Conservation (phyloP, 2,113 vertebrate genomes). For the Nibea coibor region DNA sequence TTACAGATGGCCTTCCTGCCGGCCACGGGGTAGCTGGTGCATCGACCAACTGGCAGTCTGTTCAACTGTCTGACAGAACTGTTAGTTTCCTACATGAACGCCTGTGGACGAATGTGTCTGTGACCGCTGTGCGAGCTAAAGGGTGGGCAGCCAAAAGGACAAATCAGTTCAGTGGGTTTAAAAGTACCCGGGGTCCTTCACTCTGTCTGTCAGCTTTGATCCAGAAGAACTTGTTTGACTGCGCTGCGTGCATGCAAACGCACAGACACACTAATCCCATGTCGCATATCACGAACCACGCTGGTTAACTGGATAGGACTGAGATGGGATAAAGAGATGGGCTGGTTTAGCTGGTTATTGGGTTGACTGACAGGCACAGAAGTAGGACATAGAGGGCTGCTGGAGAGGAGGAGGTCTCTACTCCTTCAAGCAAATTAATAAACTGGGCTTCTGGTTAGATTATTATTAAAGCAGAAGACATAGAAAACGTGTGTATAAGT, state of each 20-base stretch:
- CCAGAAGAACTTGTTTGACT: constrained; percentile 53
- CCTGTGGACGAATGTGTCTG: constrained; percentile 18
- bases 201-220: constrained; percentile 51
- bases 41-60: constrained; percentile 18
- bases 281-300: constrained; percentile 45
- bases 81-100: constrained; percentile 4
- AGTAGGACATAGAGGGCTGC: constrained; percentile 43
- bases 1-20: constrained; percentile 2
- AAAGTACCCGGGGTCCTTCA: constrained; percentile 18
- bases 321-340: constrained; percentile 35
- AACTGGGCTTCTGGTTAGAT: background rate
- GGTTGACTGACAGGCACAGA: constrained; percentile 15
- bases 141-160: background rate
- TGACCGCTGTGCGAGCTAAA: background rate
- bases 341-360: constrained; percentile 38
- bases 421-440: background rate
- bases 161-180: constrained; percentile 40
- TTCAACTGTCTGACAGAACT: constrained; percentile 5
- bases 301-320: constrained; percentile 40
- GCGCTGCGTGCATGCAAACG: constrained; percentile 52
- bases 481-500: background rate
- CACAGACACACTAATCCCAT: constrained; percentile 60
- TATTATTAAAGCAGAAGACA: background rate
- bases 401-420: background rate
- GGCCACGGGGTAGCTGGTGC: background rate